These are phyloP conservation scores for Lepidochrysops patricia DNA, from an alignment of 2,888 invertebrate genomes.

Conservation along the genomic window DNA sequence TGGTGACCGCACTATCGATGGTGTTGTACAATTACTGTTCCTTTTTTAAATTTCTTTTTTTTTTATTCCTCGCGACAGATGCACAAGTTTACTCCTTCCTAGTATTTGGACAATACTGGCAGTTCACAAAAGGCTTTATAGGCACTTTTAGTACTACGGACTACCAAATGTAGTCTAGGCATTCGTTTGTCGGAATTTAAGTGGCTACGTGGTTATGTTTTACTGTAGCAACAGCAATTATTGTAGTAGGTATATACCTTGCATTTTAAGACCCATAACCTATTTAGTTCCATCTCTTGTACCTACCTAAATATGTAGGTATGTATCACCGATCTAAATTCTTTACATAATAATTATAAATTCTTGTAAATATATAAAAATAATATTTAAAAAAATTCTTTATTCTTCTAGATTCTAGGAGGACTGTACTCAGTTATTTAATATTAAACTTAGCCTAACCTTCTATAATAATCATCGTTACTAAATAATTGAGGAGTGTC, in stretches of 20 bases:
- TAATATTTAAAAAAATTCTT: too few species aligned
- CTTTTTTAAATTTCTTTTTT: background rate
- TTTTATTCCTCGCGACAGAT: constrained; percentile 5
- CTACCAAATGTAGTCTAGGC: background rate
- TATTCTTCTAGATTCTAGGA: too few species aligned
- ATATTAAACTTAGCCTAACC: too few species aligned
- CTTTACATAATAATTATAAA: too few species aligned
- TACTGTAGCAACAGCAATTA: background rate
- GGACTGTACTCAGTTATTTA: too few species aligned
- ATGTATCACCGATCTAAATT: background rate
- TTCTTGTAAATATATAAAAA: too few species aligned
- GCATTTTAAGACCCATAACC: background rate
- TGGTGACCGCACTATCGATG: constrained; percentile 18
- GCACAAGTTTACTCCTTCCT: constrained; percentile 1
- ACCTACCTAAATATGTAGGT: too few species aligned
- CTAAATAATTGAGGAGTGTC: too few species aligned
- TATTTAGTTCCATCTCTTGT: background rate
- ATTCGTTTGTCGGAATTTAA: background rate
- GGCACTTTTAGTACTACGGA: background rate
- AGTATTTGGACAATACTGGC: background rate
- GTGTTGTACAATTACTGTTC: constrained; percentile 7
- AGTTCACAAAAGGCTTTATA: background rate
- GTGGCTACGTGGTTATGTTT: background rate
- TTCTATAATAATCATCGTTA: too few species aligned
- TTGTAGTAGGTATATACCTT: background rate